phyloP scores from a whole-genome alignment of 37 sponge, comb jelly and placozoan species.

The Ephydatia muelleri region DNA sequence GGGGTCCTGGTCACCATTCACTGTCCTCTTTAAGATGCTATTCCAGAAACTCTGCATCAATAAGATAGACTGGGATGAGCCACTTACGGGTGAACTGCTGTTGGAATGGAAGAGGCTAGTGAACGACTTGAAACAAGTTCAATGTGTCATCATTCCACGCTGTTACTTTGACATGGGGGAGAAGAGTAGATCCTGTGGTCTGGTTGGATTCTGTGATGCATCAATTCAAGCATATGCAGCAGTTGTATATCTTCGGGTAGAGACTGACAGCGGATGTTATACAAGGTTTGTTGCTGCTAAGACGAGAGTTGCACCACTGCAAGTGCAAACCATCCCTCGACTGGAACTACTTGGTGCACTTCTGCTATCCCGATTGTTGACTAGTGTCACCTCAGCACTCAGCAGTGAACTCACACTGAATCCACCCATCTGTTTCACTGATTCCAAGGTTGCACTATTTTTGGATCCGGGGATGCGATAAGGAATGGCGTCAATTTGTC shows the following conservation, averaged over 20 bases:
- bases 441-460: too few species aligned
- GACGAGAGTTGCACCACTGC: too few species aligned
- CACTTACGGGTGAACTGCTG: neutral
- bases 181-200: neutral
- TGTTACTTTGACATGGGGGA: conserved; percentile 6
- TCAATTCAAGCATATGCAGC: too few species aligned
- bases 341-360: conserved; percentile 8
- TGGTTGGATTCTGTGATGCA: conserved; percentile 31
- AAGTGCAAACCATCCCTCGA: too few species aligned
- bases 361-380: neutral
- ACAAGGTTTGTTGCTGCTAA: conserved; percentile 12
- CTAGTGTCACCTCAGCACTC: too few species aligned
- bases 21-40: too few species aligned
- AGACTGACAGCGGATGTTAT: neutral
- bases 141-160: conserved; percentile 13
- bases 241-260: conserved; percentile 2
- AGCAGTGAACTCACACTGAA: too few species aligned
- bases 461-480: too few species aligned
- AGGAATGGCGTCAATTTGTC: too few species aligned
- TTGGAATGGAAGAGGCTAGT: neutral
- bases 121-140: neutral
- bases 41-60: too few species aligned
- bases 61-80: conserved; percentile 35
- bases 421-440: too few species aligned
- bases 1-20: neutral